phyloP scores from a whole-genome alignment of 2,113 vertebrate genomes.

The Cebus imitator region DNA sequence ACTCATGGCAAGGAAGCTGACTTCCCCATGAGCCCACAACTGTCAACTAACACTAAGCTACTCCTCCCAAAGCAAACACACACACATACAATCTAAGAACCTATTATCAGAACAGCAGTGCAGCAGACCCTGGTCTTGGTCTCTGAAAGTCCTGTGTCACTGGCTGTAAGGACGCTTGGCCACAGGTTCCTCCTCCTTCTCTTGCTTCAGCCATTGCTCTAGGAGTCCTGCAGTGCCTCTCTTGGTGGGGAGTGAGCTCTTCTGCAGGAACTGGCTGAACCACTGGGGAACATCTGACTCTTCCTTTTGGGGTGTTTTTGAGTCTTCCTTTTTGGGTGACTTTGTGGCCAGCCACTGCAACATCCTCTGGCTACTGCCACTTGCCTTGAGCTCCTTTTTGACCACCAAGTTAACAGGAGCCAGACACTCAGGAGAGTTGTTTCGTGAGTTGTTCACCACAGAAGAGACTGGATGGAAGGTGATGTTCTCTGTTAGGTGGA shows the following conservation, averaged over 20 bases:
- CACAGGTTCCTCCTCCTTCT: conserved; percentile 73
- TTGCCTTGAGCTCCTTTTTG: conserved; percentile 84
- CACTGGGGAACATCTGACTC: conserved; percentile 72
- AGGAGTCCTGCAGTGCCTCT: conserved; percentile 73
- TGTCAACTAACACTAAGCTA: neutral
- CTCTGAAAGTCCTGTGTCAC: neutral
- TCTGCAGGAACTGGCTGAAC: conserved; percentile 80
- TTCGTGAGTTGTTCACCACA: no score
- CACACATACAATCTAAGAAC: neutral
- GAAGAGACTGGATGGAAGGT: no score
- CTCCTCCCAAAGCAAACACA: neutral
- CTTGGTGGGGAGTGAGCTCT: conserved; percentile 56
- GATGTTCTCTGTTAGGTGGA: no score
- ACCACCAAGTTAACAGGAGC: no score
- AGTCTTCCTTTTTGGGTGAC: conserved; percentile 77
- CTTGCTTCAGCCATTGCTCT: conserved; percentile 83
- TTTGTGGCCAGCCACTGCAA: conserved; percentile 89
- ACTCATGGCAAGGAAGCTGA: neutral
- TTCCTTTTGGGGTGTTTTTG: conserved; percentile 85
- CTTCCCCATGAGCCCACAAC: neutral
- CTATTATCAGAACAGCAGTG: neutral
- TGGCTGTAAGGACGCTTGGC: conserved; percentile 83
- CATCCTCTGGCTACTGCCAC: conserved; percentile 90
- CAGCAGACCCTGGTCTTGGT: neutral
- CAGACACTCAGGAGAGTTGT: no score